These are phyloP conservation scores for Pachycephus smyrnensis DNA, from an alignment of 2,888 invertebrate genomes.

Conservation along the genomic window DNA sequence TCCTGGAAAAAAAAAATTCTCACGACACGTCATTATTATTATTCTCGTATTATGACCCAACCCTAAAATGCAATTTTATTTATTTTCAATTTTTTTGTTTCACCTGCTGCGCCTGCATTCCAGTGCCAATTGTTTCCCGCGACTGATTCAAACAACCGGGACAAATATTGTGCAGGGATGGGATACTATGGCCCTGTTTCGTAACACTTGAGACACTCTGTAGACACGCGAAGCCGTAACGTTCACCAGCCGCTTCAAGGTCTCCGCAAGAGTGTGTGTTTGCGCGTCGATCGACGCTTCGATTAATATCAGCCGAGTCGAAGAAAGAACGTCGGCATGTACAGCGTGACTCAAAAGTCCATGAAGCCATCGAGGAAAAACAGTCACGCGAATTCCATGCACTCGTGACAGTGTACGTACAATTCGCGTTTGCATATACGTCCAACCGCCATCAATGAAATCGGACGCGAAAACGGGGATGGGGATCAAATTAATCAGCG, in stretches of 20 bases:
- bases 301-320: background rate
- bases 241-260: slow-evolving; percentile 3
- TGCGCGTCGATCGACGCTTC: background rate
- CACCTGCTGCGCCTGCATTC: background rate
- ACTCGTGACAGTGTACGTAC: background rate
- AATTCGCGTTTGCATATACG: background rate
- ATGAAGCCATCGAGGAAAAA: background rate
- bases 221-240: background rate
- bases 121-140: background rate
- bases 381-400: background rate
- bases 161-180: background rate
- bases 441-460: background rate
- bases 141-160: background rate
- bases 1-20: background rate
- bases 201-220: background rate
- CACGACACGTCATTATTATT: background rate
- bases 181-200: background rate
- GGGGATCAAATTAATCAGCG: background rate
- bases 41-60: background rate
- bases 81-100: no score
- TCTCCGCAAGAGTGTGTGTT: background rate
- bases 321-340: background rate
- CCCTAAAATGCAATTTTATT: background rate
- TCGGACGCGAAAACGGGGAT: background rate
- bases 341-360: background rate